These are phyloP conservation scores for Hoplodrina ambigua DNA, from an alignment of 2,888 invertebrate species.

Conservation along the genomic window DNA sequence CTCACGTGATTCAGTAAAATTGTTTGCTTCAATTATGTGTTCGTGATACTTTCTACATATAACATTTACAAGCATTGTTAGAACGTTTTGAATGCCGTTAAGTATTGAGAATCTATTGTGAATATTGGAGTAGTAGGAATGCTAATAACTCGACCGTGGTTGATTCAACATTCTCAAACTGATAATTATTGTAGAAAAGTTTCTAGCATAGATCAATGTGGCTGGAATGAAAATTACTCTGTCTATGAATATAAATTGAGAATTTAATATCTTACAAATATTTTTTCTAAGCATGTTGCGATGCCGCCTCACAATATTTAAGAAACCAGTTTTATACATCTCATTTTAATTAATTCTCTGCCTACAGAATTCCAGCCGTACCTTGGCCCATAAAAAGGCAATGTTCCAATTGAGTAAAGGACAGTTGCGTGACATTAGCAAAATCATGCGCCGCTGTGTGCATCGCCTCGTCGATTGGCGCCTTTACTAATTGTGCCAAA, in stretches of 20 bases:
- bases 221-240: background rate
- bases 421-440: conserved; percentile 45
- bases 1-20: conserved; percentile 54
- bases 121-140: conserved; percentile 50
- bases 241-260: background rate
- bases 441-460: conserved; percentile 39
- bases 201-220: background rate
- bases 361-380: conserved; percentile 29
- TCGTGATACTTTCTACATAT: conserved; percentile 64
- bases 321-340: background rate
- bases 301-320: background rate
- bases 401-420: conserved; percentile 50
- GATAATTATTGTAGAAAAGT: conserved; percentile 1
- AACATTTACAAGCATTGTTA: conserved; percentile 52
- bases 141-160: conserved; percentile 28
- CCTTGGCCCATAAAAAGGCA: conserved; percentile 45
- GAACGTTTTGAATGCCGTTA: conserved; percentile 52
- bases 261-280: background rate
- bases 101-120: conserved; percentile 47
- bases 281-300: background rate
- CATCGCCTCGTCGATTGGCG: conserved; percentile 72
- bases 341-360: background rate
- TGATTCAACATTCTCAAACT: conserved; percentile 1
- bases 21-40: conserved; percentile 57
- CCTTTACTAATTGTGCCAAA: conserved; percentile 82